phyloP scores from a whole-genome alignment of 2,888 invertebrate genomes.

The Drosophila affinis region DNA sequence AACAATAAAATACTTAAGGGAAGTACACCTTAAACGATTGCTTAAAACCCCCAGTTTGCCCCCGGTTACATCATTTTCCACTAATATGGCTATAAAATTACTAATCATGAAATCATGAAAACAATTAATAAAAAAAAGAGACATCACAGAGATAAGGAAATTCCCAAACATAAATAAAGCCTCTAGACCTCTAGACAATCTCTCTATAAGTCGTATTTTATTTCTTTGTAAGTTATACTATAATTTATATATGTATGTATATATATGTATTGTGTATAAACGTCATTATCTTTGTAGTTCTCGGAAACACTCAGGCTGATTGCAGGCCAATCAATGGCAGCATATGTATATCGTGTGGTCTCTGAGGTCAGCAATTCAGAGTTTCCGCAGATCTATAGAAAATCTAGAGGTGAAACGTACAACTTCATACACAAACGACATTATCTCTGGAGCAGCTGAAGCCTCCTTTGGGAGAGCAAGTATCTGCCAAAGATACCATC shows the following conservation, averaged over 20 bases:
- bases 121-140: no score
- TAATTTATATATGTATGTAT: neutral
- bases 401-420: no score
- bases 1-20: no score
- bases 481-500: no score
- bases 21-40: no score
- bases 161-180: neutral
- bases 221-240: constrained; percentile 1
- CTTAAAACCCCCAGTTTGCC: no score
- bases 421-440: no score
- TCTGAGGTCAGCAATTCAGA: constrained; percentile 11
- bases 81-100: neutral
- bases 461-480: no score
- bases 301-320: constrained; percentile 25
- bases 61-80: no score
- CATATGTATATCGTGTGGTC: constrained; percentile 54
- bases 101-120: neutral
- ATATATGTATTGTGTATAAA: neutral
- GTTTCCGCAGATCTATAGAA: constrained; percentile 58
- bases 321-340: neutral
- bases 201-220: neutral
- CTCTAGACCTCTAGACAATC: neutral
- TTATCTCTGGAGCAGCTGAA: no score
- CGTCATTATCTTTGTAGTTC: constrained; percentile 4
- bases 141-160: neutral